Conservation (phyloP, 1,140 invertebrate species). For the Euborellia annulipes region DNA sequence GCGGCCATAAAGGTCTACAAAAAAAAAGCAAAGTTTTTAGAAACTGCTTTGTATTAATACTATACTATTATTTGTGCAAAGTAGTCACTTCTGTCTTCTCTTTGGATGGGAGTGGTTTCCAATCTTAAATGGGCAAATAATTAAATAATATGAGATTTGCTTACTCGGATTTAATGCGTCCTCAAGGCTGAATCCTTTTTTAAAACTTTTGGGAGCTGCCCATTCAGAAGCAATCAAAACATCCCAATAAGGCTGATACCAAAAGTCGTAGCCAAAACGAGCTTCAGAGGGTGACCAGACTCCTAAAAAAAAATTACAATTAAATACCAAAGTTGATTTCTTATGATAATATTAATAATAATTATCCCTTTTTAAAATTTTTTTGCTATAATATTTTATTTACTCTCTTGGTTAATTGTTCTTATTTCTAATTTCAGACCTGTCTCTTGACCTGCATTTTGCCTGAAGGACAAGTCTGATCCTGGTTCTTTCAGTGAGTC, state of each 20-base stretch:
- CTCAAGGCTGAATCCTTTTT: conserved; percentile 51
- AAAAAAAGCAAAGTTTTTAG: conserved; percentile 3
- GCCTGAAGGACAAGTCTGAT: too few relatives aligned
- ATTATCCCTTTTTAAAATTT: not conserved
- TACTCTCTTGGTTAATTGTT: too few relatives aligned
- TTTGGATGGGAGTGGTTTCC: too few relatives aligned
- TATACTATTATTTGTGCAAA: too few relatives aligned
- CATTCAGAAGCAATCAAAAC: conserved; percentile 84
- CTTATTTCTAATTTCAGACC: too few relatives aligned
- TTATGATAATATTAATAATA: not conserved
- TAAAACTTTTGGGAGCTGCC: conserved; percentile 74
- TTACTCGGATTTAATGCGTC: conserved; percentile 31
- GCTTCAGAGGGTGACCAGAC: conserved; percentile 46
- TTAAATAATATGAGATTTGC: conserved; percentile 1
- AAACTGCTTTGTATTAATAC: too few relatives aligned
- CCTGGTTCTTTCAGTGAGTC: too few relatives aligned
- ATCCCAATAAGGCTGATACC: conserved; percentile 93
- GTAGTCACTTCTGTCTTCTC: too few relatives aligned
- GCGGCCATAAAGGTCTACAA: conserved; percentile 57
- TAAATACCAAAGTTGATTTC: not conserved
- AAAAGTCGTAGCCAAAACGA: conserved; percentile 68
- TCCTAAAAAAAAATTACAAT: conserved; percentile 23
- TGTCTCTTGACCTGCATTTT: too few relatives aligned
- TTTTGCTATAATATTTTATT: not conserved
- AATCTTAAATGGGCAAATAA: too few relatives aligned